Conservation (phyloP, 1,140 invertebrate species). For the Frieseomelitta varia region DNA sequence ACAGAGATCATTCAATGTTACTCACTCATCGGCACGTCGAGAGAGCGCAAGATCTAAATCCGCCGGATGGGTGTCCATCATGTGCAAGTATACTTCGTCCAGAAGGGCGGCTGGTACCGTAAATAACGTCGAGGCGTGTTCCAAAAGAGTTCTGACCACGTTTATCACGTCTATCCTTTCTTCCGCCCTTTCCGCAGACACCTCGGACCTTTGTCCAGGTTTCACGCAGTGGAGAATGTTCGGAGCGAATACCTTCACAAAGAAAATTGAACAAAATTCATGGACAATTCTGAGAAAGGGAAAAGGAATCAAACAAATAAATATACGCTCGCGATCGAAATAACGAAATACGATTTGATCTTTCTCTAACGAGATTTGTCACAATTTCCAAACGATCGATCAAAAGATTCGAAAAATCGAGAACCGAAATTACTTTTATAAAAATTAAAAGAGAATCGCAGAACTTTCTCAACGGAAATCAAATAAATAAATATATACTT, state of each 20-base stretch:
- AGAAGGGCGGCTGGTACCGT: constrained; percentile 89
- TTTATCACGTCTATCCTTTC: constrained; percentile 94
- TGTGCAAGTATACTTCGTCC: constrained; percentile 92
- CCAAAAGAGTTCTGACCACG: constrained; percentile 91
- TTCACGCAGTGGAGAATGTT: constrained; percentile 93
- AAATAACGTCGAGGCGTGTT: constrained; percentile 90
- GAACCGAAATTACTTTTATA: too few species aligned
- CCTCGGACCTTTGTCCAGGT: constrained; percentile 84
- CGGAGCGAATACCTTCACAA: constrained; percentile 90
- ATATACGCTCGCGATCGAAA: not conserved
- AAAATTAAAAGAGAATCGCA: too few species aligned
- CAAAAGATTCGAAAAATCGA: too few species aligned
- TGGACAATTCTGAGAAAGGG: not conserved
- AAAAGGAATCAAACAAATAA: not conserved
- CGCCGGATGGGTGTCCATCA: constrained; percentile 92
- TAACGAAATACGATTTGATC: too few species aligned
- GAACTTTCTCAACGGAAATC: too few species aligned
- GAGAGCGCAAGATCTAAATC: constrained; percentile 85
- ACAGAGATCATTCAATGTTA: constrained; percentile 20
- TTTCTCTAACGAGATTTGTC: too few species aligned
- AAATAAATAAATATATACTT: too few species aligned
- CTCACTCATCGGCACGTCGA: constrained; percentile 84
- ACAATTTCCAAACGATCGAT: too few species aligned
- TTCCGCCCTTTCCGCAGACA: constrained; percentile 87
- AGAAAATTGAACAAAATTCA: not conserved